These are phyloP conservation scores for Acanthurus leucopareius DNA, from an alignment of 2,797 vertebrate genomes.

Conservation along the genomic window DNA sequence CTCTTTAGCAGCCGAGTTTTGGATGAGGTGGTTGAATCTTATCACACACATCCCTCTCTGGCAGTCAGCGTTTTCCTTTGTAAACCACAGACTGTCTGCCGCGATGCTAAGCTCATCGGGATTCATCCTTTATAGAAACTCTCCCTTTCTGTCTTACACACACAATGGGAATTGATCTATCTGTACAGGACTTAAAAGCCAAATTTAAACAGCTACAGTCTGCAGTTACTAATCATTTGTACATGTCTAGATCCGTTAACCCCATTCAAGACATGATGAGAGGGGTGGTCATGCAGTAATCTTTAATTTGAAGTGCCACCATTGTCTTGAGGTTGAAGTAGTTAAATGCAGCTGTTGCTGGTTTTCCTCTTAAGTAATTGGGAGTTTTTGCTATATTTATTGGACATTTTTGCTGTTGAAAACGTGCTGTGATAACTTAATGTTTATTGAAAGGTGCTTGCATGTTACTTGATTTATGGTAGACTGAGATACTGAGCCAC, in stretches of 20 bases:
- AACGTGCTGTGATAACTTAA: not conserved
- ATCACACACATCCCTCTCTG: slow-evolving; percentile 79
- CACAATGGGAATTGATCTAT: slow-evolving; percentile 52
- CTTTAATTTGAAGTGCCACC: not conserved
- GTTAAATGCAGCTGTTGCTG: not conserved
- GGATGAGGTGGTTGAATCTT: slow-evolving; percentile 83
- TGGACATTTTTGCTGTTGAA: not conserved
- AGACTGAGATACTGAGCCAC: not conserved
- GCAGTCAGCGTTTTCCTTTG: slow-evolving; percentile 89
- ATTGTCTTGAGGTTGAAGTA: not conserved
- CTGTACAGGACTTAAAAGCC: slow-evolving; percentile 17
- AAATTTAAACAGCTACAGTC: slow-evolving; percentile 7
- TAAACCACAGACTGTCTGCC: slow-evolving; percentile 79
- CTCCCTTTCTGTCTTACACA: slow-evolving; percentile 41
- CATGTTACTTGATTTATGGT: not conserved
- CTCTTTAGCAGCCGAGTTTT: slow-evolving; percentile 79
- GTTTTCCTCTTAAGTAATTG: not conserved
- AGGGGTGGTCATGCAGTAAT: not conserved
- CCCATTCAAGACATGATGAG: not conserved
- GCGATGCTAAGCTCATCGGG: slow-evolving; percentile 74
- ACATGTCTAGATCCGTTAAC: not conserved
- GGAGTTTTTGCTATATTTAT: not conserved
- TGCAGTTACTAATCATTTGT: not conserved
- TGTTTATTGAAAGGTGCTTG: not conserved
- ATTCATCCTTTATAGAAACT: slow-evolving; percentile 67